Conservation (phyloP, 1,140 invertebrate genomes). For the Drosophila santomea region DNA sequence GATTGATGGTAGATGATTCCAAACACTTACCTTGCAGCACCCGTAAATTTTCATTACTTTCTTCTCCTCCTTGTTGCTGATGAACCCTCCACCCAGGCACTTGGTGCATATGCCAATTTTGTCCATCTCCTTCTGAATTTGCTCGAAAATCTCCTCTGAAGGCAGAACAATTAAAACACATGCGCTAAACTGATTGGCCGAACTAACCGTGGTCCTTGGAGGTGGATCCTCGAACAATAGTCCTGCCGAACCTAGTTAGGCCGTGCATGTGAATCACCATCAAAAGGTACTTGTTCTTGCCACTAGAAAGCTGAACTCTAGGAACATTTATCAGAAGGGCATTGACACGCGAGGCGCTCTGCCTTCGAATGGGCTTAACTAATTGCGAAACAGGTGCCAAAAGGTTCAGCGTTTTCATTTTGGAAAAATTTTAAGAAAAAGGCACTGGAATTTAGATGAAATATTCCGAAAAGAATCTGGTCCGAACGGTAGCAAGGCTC, state of each 20-base stretch:
- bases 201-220: slow-evolving; percentile 11
- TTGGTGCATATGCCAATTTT: slow-evolving; percentile 21
- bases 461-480: slow-evolving; percentile 10
- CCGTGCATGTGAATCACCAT: slow-evolving; percentile 24
- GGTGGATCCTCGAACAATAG: slow-evolving; percentile 11
- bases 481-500: slow-evolving; percentile 1
- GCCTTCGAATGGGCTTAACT: not conserved
- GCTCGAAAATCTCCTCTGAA: slow-evolving; percentile 12
- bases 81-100: slow-evolving; percentile 19
- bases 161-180: not conserved
- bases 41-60: slow-evolving; percentile 17
- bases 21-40: slow-evolving; percentile 23
- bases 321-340: slow-evolving; percentile 29
- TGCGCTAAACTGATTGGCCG: not conserved
- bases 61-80: slow-evolving; percentile 12
- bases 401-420: slow-evolving; percentile 18
- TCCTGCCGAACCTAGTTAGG: slow-evolving; percentile 12
- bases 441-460: slow-evolving; percentile 9
- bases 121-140: slow-evolving; percentile 15
- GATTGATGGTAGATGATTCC: too few species aligned
- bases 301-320: slow-evolving; percentile 8
- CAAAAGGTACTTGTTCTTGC: slow-evolving; percentile 21
- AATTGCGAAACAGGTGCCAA: slow-evolving; percentile 11
- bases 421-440: not conserved
- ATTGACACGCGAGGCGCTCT: slow-evolving; percentile 14